Evolutionary conservation across 1,140 invertebrate genomes (phyloP).

Genomic region (Contarinia nasturtii): DNA sequence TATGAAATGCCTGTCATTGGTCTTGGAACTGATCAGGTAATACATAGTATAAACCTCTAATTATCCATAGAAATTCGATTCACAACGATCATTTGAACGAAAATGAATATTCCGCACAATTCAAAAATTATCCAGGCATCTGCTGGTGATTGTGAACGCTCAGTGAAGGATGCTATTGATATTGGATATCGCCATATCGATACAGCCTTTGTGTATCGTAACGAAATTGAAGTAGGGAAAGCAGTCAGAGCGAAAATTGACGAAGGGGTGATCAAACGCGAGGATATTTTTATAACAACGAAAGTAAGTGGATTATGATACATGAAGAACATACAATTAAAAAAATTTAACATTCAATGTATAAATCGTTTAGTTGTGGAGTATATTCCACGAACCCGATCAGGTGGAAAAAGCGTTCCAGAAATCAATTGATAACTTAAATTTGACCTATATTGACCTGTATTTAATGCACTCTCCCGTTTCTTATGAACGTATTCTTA

Average conservation of each 20-base stretch:
- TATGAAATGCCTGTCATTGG: constrained; percentile 37
- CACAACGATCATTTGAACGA: too few relatives aligned
- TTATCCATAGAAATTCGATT: too few relatives aligned
- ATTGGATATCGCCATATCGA: constrained; percentile 69
- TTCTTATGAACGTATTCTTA: constrained; percentile 13
- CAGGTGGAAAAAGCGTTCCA: constrained; percentile 23
- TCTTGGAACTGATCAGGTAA: constrained; percentile 44
- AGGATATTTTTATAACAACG: constrained; percentile 69
- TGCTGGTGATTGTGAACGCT: constrained; percentile 39
- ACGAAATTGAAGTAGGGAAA: constrained; percentile 55
- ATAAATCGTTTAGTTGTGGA: constrained; percentile 39
- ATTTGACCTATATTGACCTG: constrained; percentile 34
- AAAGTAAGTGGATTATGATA: too few relatives aligned
- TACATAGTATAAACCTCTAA: too few relatives aligned
- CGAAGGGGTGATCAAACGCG: constrained; percentile 44
- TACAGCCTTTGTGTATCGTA: constrained; percentile 59
- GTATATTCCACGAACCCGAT: constrained; percentile 26
- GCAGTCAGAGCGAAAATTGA: constrained; percentile 43
- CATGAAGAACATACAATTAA: too few relatives aligned
- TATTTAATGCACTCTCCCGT: constrained; percentile 42
- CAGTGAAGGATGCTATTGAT: constrained; percentile 47
- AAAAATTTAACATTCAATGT: too few relatives aligned
- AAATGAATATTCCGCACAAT: too few relatives aligned
- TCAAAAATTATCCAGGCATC: constrained; percentile 26
- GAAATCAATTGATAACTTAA: constrained; percentile 28